These are phyloP conservation scores for Mactra quadrangularis DNA, from an alignment of 1,140 invertebrate genomes.

Conservation along the genomic window DNA sequence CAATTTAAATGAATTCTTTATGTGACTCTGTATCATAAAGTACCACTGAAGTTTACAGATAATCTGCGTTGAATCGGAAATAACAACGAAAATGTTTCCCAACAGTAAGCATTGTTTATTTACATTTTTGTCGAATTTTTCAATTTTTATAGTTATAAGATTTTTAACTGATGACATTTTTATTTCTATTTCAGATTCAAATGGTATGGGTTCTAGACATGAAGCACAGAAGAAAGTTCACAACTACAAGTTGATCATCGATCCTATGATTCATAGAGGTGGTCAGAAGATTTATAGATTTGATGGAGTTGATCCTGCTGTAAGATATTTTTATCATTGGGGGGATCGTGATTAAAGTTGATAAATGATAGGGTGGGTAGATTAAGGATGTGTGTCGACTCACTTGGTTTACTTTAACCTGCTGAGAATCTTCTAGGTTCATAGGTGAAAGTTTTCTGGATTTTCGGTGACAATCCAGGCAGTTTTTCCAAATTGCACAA, in stretches of 20 bases:
- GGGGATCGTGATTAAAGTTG: too few species aligned
- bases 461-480: too few species aligned
- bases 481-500: too few species aligned
- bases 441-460: too few species aligned
- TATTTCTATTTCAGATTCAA: slow-evolving; percentile 67
- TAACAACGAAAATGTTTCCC: slow-evolving; percentile 27
- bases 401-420: too few species aligned
- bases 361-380: too few species aligned
- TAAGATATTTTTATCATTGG: too few species aligned
- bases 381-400: too few species aligned
- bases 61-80: neutral
- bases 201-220: slow-evolving; percentile 65
- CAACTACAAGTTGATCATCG: slow-evolving; percentile 94
- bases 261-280: slow-evolving; percentile 92
- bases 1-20: neutral
- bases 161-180: neutral
- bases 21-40: neutral
- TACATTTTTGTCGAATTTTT: slow-evolving; percentile 55
- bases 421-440: too few species aligned
- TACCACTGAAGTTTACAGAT: neutral
- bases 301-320: slow-evolving; percentile 92
- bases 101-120: slow-evolving; percentile 60
- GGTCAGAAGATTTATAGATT: slow-evolving; percentile 93
- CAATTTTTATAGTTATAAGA: neutral
- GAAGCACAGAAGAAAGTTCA: slow-evolving; percentile 71